Percentiles rank a stretch among this genome's conserved stretches.
Evolutionary conservation across 2,888 invertebrate species (phyloP).

Genomic region (Trichogramma evanescens): DNA sequence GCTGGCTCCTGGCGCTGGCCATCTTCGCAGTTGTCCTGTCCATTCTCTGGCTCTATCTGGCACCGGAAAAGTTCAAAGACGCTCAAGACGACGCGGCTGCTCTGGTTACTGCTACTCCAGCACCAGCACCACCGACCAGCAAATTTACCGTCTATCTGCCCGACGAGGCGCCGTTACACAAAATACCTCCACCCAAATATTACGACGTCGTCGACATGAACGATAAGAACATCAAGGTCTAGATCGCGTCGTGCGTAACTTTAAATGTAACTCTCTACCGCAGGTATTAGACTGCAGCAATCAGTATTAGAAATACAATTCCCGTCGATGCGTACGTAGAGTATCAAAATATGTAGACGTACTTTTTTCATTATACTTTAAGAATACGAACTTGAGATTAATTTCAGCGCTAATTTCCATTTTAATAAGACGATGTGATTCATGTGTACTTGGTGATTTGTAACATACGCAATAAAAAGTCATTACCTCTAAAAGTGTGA

Average conservation of each 20-base stretch:
- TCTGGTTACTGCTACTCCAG: constrained; percentile 10
- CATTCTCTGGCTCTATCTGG: constrained; percentile 32
- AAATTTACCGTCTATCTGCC: constrained; percentile 32
- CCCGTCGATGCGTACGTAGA: too few relatives aligned
- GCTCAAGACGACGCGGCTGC: constrained; percentile 24
- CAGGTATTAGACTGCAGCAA: not conserved
- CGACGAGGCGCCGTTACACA: constrained; percentile 34
- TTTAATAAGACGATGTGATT: too few relatives aligned
- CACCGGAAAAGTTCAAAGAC: constrained; percentile 28
- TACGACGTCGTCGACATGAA: constrained; percentile 25
- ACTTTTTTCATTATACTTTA: too few relatives aligned
- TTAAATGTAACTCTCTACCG: not conserved
- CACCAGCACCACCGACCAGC: constrained; percentile 18
- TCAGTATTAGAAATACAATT: not conserved
- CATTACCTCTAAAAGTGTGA: too few relatives aligned
- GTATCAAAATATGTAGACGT: too few relatives aligned
- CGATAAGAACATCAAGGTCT: constrained; percentile 15
- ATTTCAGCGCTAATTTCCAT: too few relatives aligned
- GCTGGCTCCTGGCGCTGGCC: constrained; percentile 32
- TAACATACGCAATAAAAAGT: too few relatives aligned
- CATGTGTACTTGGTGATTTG: too few relatives aligned
- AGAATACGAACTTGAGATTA: too few relatives aligned
- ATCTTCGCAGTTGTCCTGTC: constrained; percentile 29
- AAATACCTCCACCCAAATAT: constrained; percentile 35
- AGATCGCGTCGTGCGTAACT: not conserved